Conservation (phyloP, 2,888 invertebrate species). For the Pollenia angustigena region DNA sequence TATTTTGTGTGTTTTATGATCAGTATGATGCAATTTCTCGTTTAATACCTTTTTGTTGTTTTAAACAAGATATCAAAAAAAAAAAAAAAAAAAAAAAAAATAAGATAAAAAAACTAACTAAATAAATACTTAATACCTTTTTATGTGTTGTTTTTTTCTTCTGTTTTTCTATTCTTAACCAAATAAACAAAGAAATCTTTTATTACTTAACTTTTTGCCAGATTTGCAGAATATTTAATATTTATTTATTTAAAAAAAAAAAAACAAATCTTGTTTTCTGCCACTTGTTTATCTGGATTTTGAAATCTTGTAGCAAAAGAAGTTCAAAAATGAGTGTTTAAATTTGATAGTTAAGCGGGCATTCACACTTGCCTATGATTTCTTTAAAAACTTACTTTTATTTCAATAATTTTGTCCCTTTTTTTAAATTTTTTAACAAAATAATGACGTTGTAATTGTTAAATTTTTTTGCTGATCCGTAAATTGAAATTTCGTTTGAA, state of each 20-base stretch:
- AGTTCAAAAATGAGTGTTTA: slow-evolving; percentile 24
- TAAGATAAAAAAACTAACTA: slow-evolving; percentile 24
- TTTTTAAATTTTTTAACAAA: neutral
- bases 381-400: slow-evolving; percentile 4
- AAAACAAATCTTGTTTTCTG: slow-evolving; percentile 17
- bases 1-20: neutral
- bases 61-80: neutral
- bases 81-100: too few relatives aligned
- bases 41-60: slow-evolving; percentile 24
- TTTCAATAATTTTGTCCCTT: slow-evolving; percentile 3
- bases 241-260: neutral
- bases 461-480: neutral
- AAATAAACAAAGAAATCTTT: slow-evolving; percentile 43
- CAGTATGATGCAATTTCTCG: slow-evolving; percentile 20
- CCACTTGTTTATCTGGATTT: slow-evolving; percentile 54
- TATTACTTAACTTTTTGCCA: slow-evolving; percentile 29
- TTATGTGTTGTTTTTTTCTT: neutral
- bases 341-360: slow-evolving; percentile 12
- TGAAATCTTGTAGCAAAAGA: slow-evolving; percentile 26
- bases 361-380: neutral
- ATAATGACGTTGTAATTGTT: slow-evolving; percentile 47
- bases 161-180: neutral
- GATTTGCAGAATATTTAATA: slow-evolving; percentile 24
- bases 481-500: neutral
- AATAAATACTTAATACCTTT: slow-evolving; percentile 42